phyloP scores from a whole-genome alignment of 2,113 vertebrate species.

The Rhipidura dahli region DNA sequence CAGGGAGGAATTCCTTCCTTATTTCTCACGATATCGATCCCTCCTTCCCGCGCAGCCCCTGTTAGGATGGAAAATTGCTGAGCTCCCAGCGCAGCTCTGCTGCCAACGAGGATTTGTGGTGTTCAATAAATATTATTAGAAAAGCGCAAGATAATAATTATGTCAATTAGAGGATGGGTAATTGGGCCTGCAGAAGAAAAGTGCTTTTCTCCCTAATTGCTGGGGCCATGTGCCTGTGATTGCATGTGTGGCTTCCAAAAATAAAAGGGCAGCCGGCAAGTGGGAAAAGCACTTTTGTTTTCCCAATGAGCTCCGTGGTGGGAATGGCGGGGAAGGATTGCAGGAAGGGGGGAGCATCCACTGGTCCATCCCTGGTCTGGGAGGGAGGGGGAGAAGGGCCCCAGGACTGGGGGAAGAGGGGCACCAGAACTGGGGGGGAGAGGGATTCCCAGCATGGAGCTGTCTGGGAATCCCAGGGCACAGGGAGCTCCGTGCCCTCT shows the following conservation, averaged over 20 bases:
- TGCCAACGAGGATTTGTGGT: background rate
- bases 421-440: too few species aligned
- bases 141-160: conserved; percentile 39
- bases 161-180: conserved; percentile 5
- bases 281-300: background rate
- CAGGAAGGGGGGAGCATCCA: background rate
- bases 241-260: conserved; percentile 3
- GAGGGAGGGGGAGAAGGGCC: background rate
- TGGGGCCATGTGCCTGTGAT: conserved; percentile 3
- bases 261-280: background rate
- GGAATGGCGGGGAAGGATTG: background rate
- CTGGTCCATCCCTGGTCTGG: fast-evolving
- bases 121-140: conserved; percentile 55
- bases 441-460: background rate
- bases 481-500: background rate
- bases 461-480: background rate
- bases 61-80: background rate
- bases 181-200: conserved; percentile 46
- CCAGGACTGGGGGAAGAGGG: background rate
- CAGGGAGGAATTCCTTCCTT: background rate
- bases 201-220: conserved; percentile 45
- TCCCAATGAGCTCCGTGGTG: background rate
- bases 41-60: background rate
- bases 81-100: background rate
- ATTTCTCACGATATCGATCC: background rate